Evolutionary conservation across 2,888 invertebrate species (phyloP).

Genomic region (Eumacrocentrus americanus): DNA sequence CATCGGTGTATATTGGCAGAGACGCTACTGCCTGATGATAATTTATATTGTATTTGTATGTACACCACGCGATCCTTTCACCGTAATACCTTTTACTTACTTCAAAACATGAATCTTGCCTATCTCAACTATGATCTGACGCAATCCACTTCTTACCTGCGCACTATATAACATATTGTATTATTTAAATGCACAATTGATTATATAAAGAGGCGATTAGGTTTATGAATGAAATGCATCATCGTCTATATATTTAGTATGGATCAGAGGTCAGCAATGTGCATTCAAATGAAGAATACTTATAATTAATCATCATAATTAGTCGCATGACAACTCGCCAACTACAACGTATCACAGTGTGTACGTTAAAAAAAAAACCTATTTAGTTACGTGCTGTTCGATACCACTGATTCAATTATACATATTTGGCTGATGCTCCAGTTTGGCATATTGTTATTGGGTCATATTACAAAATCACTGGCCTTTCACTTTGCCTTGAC

Average conservation of each 20-base stretch:
- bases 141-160: background rate
- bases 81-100: background rate
- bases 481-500: conserved; percentile 39
- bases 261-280: too few relatives aligned
- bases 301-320: too few relatives aligned
- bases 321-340: too few relatives aligned
- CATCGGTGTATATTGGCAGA: background rate
- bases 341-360: too few relatives aligned
- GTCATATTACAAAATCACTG: conserved; percentile 29
- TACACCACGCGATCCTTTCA: conserved; percentile 1
- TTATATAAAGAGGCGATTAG: background rate
- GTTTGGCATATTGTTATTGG: conserved; percentile 25
- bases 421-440: conserved; percentile 31
- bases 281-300: too few relatives aligned
- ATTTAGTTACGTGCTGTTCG: background rate
- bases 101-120: background rate
- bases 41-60: background rate
- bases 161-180: background rate
- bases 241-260: too few relatives aligned
- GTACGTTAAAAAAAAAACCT: background rate
- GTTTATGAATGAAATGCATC: background rate
- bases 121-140: background rate
- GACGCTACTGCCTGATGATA: background rate
- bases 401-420: conserved; percentile 1
- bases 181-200: background rate